A percentile compares a stretch with the other conserved stretches of the same genome.
Conservation (phyloP, 1,140 invertebrate genomes). For the Drosophila persimilis region DNA sequence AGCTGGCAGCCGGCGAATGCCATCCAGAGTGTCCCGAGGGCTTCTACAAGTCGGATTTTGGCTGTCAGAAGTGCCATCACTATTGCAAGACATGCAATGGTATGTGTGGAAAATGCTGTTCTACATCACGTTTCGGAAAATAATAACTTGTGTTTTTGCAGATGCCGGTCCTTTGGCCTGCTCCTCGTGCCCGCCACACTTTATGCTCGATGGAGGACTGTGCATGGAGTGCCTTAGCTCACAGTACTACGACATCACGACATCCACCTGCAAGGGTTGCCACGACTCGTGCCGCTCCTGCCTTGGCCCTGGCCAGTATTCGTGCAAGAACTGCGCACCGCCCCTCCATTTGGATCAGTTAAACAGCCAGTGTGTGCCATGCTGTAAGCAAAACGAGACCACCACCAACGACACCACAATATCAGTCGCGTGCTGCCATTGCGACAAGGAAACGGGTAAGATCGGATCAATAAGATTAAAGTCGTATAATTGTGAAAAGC, state of each 20-base stretch:
- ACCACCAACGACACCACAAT: constrained; percentile 83
- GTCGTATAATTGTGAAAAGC: not conserved
- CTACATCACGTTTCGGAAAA: not conserved
- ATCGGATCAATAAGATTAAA: not conserved
- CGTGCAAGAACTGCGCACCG: constrained; percentile 87
- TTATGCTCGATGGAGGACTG: constrained; percentile 88
- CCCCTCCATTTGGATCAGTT: constrained; percentile 87
- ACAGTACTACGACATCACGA: constrained; percentile 89
- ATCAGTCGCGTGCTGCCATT: constrained; percentile 49
- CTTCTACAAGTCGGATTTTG: constrained; percentile 90
- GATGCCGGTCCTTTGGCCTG: constrained; percentile 89
- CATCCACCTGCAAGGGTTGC: constrained; percentile 87
- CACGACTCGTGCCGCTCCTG: constrained; percentile 88
- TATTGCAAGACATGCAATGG: constrained; percentile 92
- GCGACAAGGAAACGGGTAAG: constrained; percentile 85
- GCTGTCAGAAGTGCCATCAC: constrained; percentile 93
- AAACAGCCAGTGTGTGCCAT: constrained; percentile 90
- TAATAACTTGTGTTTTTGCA: constrained; percentile 39
- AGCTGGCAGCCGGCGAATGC: constrained; percentile 91
- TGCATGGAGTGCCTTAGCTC: constrained; percentile 89
- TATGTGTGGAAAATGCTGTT: constrained; percentile 66
- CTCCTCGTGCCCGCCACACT: constrained; percentile 88
- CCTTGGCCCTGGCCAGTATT: constrained; percentile 88
- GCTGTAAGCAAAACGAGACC: constrained; percentile 84
- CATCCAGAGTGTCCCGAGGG: constrained; percentile 92